Evolutionary conservation across 2,888 invertebrate genomes (phyloP).

Genomic region (Cistogaster globosa): DNA sequence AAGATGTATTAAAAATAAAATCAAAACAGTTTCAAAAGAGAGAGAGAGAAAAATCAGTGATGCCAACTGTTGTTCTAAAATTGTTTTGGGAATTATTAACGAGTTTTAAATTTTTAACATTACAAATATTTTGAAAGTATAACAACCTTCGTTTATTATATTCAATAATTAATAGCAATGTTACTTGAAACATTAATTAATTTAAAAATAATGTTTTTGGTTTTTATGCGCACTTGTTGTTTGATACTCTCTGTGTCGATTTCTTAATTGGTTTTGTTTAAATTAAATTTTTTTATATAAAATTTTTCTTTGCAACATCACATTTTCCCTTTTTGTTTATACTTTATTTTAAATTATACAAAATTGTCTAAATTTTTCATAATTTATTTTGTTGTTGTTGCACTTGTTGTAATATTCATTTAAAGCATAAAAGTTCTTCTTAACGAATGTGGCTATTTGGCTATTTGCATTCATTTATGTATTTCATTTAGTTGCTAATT

Average conservation of each 20-base stretch:
- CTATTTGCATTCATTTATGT: conserved; percentile 56
- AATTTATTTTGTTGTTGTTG: conserved; percentile 15
- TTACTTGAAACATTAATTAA: no score
- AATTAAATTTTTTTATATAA: background rate
- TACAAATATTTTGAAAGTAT: no score
- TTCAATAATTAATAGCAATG: no score
- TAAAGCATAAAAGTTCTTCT: conserved; percentile 12
- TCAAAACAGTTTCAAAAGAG: no score
- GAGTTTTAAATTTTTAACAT: no score
- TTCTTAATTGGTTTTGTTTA: background rate
- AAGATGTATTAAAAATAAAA: no score
- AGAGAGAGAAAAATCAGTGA: no score
- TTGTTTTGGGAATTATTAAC: no score
- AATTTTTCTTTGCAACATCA: conserved; percentile 3
- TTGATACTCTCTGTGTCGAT: background rate
- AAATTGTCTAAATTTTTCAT: conserved; percentile 27
- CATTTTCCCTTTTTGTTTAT: background rate
- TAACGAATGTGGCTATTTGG: conserved; percentile 17
- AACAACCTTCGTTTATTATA: no score
- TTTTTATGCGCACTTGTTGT: no score
- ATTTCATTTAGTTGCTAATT: conserved; percentile 42
- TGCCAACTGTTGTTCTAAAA: no score
- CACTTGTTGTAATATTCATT: conserved; percentile 1
- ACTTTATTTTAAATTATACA: conserved; percentile 8
- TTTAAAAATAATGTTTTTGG: no score